phyloP scores from a whole-genome alignment of 2,888 invertebrate genomes.

The Drosophila birchii region DNA sequence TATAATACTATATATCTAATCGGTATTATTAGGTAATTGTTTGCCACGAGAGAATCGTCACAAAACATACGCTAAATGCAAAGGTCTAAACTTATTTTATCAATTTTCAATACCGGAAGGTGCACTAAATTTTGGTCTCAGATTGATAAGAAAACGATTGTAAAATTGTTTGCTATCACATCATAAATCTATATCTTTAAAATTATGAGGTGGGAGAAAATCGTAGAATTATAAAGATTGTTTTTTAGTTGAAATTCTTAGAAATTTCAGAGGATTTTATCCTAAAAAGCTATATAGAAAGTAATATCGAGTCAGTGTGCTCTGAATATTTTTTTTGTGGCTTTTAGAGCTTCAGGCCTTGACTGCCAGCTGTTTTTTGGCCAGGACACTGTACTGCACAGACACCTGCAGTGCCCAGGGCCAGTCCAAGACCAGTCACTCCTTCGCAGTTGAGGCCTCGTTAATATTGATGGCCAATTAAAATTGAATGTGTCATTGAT shows the following conservation, averaged over 20 bases:
- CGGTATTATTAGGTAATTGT: conserved; percentile 3
- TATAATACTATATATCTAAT: conserved; percentile 3
- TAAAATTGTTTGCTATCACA: background rate
- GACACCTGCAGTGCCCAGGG: conserved; percentile 24
- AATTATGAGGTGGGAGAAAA: background rate
- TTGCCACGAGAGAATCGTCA: background rate
- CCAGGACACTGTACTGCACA: conserved; percentile 1
- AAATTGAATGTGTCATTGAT: conserved; percentile 26
- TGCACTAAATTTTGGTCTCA: background rate
- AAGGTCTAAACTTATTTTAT: conserved; percentile 1
- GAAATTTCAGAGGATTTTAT: background rate
- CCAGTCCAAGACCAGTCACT: background rate
- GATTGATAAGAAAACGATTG: conserved; percentile 1
- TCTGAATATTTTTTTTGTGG: background rate
- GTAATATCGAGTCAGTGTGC: background rate
- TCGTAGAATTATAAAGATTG: conserved; percentile 1
- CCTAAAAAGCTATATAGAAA: background rate
- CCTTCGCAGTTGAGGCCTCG: conserved; percentile 11
- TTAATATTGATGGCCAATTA: conserved; percentile 57
- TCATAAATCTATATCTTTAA: conserved; percentile 19
- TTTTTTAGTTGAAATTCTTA: background rate
- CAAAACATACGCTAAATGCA: background rate
- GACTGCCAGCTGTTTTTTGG: conserved; percentile 15
- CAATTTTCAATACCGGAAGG: conserved; percentile 17
- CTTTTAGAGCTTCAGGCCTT: conserved; percentile 2